Evolutionary conservation across 2,113 vertebrate genomes (phyloP).

Genomic region (Maccullochella peelii): DNA sequence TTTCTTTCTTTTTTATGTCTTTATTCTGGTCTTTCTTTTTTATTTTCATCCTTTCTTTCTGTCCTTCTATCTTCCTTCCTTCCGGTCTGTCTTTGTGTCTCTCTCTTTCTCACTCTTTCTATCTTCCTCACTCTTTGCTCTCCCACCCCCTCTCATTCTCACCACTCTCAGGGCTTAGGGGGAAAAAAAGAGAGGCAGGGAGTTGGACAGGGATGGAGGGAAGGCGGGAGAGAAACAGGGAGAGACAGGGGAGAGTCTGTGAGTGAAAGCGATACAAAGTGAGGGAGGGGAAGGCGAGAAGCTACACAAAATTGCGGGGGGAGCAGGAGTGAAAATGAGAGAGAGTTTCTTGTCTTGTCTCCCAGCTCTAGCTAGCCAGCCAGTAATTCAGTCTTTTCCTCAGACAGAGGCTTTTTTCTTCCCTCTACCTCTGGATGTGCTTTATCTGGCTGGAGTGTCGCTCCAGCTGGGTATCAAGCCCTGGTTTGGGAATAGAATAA

Average conservation of each 20-base stretch:
- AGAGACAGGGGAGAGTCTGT: conserved; percentile 70
- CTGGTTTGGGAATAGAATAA: conserved; percentile 66
- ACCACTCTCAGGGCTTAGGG: conserved; percentile 67
- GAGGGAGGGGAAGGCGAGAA: conserved; percentile 67
- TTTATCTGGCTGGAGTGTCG: conserved; percentile 76
- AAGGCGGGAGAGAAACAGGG: conserved; percentile 57
- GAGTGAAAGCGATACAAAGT: conserved; percentile 78
- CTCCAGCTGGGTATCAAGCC: conserved; percentile 73
- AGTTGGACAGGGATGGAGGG: conserved; percentile 67
- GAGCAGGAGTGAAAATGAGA: conserved; percentile 78
- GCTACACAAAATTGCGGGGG: conserved; percentile 56
- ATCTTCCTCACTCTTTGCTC: conserved; percentile 50
- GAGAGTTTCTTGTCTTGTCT: conserved; percentile 79
- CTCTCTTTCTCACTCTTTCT: conserved; percentile 4
- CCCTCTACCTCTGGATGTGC: conserved; percentile 68
- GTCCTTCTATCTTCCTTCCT: conserved; percentile 6
- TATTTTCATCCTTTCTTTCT: neutral
- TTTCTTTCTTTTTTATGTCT: conserved; percentile 11
- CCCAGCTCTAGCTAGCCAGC: conserved; percentile 72
- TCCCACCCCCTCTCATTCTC: conserved; percentile 68
- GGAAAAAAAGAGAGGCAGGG: conserved; percentile 45
- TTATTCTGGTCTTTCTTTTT: conserved; percentile 2
- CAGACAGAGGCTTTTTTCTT: conserved; percentile 73
- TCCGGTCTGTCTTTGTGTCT: conserved; percentile 11
- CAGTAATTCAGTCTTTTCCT: conserved; percentile 78